phyloP scores from a whole-genome alignment of 2,113 vertebrate genomes.

The Forbesichthys papilliferus region DNA sequence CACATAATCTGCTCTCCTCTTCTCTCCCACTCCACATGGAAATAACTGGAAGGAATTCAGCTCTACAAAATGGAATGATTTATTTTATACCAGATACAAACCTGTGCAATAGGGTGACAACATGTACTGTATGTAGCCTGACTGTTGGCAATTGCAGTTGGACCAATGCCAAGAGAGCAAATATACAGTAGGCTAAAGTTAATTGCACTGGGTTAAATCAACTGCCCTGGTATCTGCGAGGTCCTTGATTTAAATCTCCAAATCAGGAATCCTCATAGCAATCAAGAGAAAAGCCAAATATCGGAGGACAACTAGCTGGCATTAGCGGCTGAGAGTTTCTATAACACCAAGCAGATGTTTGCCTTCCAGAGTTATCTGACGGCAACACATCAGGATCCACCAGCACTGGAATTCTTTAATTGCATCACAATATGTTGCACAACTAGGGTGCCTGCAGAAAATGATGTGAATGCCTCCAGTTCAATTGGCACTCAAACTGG shows the following conservation, averaged over 20 bases:
- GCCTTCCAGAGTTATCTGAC: neutral
- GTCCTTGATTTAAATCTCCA: no score
- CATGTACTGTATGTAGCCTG: no score
- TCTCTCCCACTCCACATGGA: constrained; percentile 1
- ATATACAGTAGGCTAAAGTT: no score
- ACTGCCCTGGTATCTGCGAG: no score
- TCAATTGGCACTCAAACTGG: no score
- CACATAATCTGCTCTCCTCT: constrained; percentile 9
- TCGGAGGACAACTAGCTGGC: constrained; percentile 1
- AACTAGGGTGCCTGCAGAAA: neutral
- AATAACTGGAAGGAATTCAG: neutral
- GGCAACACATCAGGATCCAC: neutral
- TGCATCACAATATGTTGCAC: neutral
- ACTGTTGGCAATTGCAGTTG: no score
- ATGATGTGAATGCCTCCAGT: no score
- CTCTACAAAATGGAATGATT: neutral
- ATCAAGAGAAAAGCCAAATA: constrained; percentile 9
- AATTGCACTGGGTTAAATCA: no score
- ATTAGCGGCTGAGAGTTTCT: neutral
- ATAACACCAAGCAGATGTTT: neutral
- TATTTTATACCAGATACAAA: no score
- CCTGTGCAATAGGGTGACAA: no score
- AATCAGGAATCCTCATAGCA: neutral
- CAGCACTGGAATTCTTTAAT: neutral
- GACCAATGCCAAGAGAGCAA: no score